Base-by-base conservation (phyloP, 2,888 invertebrate species). In the Eucriotettix oculatus region DNA sequence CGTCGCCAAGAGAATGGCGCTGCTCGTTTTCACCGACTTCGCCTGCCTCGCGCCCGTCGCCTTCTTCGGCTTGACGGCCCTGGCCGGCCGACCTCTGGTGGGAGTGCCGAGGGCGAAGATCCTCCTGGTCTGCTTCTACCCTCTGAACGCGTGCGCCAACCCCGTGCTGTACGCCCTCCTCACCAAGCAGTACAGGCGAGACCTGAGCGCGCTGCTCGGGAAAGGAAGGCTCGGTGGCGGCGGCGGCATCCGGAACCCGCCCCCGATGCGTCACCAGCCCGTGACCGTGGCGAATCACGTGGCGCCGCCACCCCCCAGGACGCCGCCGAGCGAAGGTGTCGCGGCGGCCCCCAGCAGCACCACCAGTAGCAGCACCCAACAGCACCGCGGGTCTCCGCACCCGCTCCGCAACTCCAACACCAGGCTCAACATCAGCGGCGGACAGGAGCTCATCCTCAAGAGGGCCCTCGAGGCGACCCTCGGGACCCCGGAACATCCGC, bases 71-170 rank as follows among this genome's bases (percentile, higher is more conserved):
- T 69, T 84, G 52, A 83, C 83, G 0, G 83, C 84, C 9, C 76
- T 84, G 3, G 73, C 81, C 53, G 83, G 83, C 14, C 73, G 76
- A 63, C 82, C 84, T 1, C 72, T 84, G 44, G 82, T 85, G 58
- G 79, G 71, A n/a, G 76, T 76, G 0, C 74, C 76, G 7, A 73
- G 75, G 64, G 74, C 75, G 9, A 77, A 77, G 67, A 76, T 85
- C 59, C 74, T 83, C 10, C 70, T 82, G 63, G 83, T 85, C 11
- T 83, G 84, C 68, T 82, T 85, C 71, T 81, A 84, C 68, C 85
- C 85, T 0, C 73, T 85, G 64, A 85, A 85, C 71, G 80, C 82
- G 1, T 84, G 83, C 68, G 82, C 83, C 62, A 85, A 85, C 69
- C 85, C 85, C 0, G 83, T 82, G 68, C 72, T 85, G 44, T 85